Evolutionary conservation across 1,140 invertebrate genomes (phyloP).

Genomic region (Cyclargus thomasi): DNA sequence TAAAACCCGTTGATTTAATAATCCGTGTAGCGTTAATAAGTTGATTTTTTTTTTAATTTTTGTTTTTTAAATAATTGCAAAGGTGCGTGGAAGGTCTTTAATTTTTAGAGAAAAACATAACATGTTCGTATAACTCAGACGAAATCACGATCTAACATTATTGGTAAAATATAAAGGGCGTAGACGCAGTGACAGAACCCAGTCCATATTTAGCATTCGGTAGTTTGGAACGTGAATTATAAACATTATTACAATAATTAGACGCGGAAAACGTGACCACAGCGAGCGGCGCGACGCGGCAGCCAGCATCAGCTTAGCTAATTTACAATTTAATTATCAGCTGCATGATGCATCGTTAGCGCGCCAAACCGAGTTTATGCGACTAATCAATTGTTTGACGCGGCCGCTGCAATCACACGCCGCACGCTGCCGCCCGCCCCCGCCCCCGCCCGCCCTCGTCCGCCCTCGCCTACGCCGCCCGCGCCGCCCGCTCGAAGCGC

Average conservation of each 20-base stretch:
- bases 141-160: too few species aligned
- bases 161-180: too few species aligned
- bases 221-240: not conserved
- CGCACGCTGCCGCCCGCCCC: constrained; percentile 29
- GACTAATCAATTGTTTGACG: constrained; percentile 75
- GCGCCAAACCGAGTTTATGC: constrained; percentile 74
- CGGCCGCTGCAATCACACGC: constrained; percentile 70
- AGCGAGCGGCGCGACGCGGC: constrained; percentile 38
- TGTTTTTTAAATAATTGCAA: too few species aligned
- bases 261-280: constrained; percentile 35
- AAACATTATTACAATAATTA: constrained; percentile 20
- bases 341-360: constrained; percentile 72
- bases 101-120: too few species aligned
- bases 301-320: constrained; percentile 69
- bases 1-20: too few species aligned
- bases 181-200: too few species aligned
- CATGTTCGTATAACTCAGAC: too few species aligned
- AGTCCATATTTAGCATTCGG: not conserved
- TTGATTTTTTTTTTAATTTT: too few species aligned
- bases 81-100: too few species aligned
- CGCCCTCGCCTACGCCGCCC: constrained; percentile 19
- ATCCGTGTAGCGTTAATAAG: too few species aligned
- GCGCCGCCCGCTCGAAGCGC: constrained; percentile 24
- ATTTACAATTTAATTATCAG: constrained; percentile 75
- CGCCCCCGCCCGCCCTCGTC: constrained; percentile 16